A percentile compares a stretch with the other conserved stretches of the same genome.
Conservation (phyloP, 2,113 vertebrate species). For the Mesitornis unicolor region DNA sequence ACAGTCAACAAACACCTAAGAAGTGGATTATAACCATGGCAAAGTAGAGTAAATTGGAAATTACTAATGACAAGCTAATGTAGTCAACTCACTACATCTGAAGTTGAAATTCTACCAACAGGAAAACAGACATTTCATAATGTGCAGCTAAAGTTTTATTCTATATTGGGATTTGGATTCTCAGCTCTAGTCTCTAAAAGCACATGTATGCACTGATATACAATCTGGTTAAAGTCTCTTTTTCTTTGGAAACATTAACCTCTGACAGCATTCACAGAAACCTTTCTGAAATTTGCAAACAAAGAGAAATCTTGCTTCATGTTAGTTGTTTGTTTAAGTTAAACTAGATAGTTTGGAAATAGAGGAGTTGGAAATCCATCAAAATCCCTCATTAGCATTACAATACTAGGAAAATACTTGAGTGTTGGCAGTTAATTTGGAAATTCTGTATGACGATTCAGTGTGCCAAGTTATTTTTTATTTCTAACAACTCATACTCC, state of each 20-base stretch:
- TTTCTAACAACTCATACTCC: neutral
- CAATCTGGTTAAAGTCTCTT: neutral
- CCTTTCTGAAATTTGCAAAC: neutral
- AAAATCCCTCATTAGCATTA: neutral
- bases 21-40: neutral
- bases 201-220: neutral
- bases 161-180: neutral
- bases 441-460: neutral
- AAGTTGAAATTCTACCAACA: neutral
- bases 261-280: neutral
- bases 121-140: neutral
- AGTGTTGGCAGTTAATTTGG: neutral
- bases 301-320: neutral
- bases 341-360: neutral
- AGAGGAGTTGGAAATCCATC: neutral
- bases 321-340: neutral
- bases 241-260: neutral
- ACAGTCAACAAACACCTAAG: neutral
- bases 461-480: neutral
- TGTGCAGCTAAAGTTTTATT: neutral
- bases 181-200: neutral
- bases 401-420: neutral
- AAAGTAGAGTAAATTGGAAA: neutral
- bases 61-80: neutral
- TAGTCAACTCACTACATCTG: neutral